These are phyloP conservation scores for Meliscaeva auricollis DNA, from an alignment of 2,888 invertebrate genomes.

Conservation along the genomic window DNA sequence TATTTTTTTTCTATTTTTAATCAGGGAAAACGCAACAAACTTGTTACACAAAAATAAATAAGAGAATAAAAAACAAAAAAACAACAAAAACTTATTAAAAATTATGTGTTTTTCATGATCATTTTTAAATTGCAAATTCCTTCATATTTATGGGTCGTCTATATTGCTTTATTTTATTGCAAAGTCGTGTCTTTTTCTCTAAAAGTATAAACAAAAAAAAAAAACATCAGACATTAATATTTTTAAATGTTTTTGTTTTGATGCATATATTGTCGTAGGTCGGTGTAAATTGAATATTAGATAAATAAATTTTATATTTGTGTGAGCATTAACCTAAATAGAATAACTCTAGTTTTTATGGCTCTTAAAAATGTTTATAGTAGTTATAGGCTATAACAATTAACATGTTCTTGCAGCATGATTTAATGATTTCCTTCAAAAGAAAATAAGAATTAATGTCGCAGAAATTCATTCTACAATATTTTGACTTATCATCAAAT, in stretches of 20 bases:
- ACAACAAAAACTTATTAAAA: neutral
- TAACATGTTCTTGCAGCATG: no score
- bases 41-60: neutral
- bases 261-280: slow-evolving; percentile 36
- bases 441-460: no score
- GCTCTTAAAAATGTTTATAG: no score
- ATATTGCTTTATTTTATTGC: slow-evolving; percentile 32
- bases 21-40: neutral
- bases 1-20: neutral
- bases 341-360: slow-evolving; percentile 4
- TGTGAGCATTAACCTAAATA: slow-evolving; percentile 24
- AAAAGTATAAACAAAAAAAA: neutral
- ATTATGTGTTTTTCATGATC: slow-evolving; percentile 22
- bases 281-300: neutral
- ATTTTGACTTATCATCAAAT: no score
- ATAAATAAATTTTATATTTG: neutral
- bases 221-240: neutral
- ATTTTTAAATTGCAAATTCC: slow-evolving; percentile 34
- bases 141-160: slow-evolving; percentile 21
- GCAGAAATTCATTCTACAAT: no score
- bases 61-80: no score
- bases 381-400: no score
- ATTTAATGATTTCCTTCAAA: neutral
- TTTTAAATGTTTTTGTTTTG: slow-evolving; percentile 22
- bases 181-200: slow-evolving; percentile 9